Conservation (phyloP, 2,113 vertebrate genomes). For the Carassius auratus region DNA sequence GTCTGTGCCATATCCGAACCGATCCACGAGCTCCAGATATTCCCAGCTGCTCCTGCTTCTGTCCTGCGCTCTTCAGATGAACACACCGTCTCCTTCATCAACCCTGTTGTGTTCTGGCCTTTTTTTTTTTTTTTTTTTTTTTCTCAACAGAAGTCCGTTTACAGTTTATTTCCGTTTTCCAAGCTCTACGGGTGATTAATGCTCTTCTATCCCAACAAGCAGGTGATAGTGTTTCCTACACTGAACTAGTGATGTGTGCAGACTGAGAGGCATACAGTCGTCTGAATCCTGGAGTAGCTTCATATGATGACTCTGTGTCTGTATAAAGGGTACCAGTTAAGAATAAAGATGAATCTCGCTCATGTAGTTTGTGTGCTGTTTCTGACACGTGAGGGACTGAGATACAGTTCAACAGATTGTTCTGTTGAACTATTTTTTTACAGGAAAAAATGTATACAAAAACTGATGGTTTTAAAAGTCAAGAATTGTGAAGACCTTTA, state of each 20-base stretch:
- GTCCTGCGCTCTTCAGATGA: constrained; percentile 63
- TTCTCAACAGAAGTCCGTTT: constrained; percentile 60
- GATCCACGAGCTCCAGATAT: constrained; percentile 79
- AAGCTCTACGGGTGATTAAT: constrained; percentile 61
- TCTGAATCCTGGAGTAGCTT: constrained; percentile 60
- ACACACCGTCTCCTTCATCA: not conserved
- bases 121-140: constrained; percentile 49
- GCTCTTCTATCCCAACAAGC: constrained; percentile 22
- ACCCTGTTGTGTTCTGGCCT: constrained; percentile 40
- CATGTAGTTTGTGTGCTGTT: constrained; percentile 53
- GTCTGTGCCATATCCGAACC: constrained; percentile 84
- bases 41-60: constrained; percentile 65
- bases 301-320: constrained; percentile 66
- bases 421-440: too few relatives aligned
- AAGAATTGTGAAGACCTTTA: not conserved
- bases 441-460: not conserved
- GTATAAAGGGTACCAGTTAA: constrained; percentile 69
- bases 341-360: constrained; percentile 75
- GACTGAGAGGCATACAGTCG: constrained; percentile 37
- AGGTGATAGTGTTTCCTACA: constrained; percentile 61
- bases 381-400: not conserved
- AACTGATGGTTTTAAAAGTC: not conserved
- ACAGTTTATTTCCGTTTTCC: constrained; percentile 71
- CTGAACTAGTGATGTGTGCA: constrained; percentile 63
- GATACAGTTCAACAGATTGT: not conserved